A percentile compares a stretch with the other conserved stretches of the same genome.
These are phyloP conservation scores for Apodemia duryi DNA, from an alignment of 2,888 invertebrate species.

Conservation along the genomic window DNA sequence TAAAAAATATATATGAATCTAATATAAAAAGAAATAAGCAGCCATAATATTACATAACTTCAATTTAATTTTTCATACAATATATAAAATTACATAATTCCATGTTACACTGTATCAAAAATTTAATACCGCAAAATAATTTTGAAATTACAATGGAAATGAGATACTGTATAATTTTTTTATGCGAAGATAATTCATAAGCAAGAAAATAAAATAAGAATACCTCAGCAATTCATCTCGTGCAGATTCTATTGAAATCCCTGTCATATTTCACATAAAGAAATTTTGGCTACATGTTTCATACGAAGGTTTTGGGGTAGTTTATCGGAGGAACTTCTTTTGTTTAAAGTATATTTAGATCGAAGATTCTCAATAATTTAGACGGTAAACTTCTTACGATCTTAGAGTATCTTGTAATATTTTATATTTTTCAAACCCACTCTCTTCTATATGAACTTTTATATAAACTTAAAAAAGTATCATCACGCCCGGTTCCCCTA, in stretches of 20 bases:
- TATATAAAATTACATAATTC: neutral
- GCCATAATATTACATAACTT: too few species aligned
- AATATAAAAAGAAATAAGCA: too few species aligned
- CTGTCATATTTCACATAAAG: conserved; percentile 6
- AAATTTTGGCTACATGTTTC: conserved; percentile 6
- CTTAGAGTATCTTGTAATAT: too few species aligned
- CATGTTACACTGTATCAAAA: neutral
- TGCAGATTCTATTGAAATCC: neutral
- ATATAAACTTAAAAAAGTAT: too few species aligned
- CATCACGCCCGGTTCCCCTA: too few species aligned
- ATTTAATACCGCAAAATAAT: neutral
- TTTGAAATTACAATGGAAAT: conserved; percentile 3
- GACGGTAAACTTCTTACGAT: too few species aligned
- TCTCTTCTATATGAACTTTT: too few species aligned
- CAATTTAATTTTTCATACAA: too few species aligned
- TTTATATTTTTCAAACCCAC: too few species aligned
- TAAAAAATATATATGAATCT: too few species aligned
- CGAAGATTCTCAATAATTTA: neutral
- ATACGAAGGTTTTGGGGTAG: neutral
- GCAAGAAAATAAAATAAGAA: conserved; percentile 2
- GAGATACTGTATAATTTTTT: conserved; percentile 4
- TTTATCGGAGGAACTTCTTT: conserved; percentile 8
- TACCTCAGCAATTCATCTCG: conserved; percentile 8
- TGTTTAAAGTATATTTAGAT: neutral
- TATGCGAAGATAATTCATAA: conserved; percentile 7